These are phyloP conservation scores for Rhinatrema bivittatum DNA, from an alignment of 2,797 vertebrate genomes.

Conservation along the genomic window DNA sequence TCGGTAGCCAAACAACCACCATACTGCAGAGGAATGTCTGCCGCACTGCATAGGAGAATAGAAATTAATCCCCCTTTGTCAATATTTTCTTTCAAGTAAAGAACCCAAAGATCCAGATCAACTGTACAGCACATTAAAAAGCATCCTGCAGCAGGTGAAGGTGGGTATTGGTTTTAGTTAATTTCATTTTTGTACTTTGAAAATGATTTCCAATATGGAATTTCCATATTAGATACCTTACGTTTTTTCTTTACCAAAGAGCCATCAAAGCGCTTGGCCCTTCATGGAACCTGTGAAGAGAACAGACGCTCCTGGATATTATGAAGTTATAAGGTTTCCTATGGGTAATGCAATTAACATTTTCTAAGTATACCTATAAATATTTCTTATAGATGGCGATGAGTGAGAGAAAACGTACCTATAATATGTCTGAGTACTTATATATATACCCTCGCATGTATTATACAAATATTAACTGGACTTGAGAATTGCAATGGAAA, in stretches of 20 bases:
- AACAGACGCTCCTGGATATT: conserved; percentile 96
- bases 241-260: conserved; percentile 63
- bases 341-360: conserved; percentile 81
- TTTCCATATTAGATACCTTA: conserved; percentile 46
- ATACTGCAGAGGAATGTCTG: no score
- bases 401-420: conserved; percentile 21
- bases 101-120: conserved; percentile 95
- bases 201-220: conserved; percentile 31
- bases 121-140: conserved; percentile 88
- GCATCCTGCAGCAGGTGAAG: conserved; percentile 94
- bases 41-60: no score
- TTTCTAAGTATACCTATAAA: conserved; percentile 47
- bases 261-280: conserved; percentile 96
- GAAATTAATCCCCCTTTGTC: not conserved
- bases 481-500: not conserved
- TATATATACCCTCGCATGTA: no score
- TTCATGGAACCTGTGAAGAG: conserved; percentile 99
- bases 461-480: conserved; percentile 11
- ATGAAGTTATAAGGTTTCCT: conserved; percentile 97
- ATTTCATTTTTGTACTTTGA: conserved; percentile 24
- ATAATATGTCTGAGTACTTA: not conserved
- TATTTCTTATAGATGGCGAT: conserved; percentile 18
- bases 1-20: no score
- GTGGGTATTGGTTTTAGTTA: conserved; percentile 49
- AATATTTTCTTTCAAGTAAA: conserved; percentile 68